Evolutionary conservation across 2,113 vertebrate species (phyloP).

Genomic region (Tachysurus vachellii): DNA sequence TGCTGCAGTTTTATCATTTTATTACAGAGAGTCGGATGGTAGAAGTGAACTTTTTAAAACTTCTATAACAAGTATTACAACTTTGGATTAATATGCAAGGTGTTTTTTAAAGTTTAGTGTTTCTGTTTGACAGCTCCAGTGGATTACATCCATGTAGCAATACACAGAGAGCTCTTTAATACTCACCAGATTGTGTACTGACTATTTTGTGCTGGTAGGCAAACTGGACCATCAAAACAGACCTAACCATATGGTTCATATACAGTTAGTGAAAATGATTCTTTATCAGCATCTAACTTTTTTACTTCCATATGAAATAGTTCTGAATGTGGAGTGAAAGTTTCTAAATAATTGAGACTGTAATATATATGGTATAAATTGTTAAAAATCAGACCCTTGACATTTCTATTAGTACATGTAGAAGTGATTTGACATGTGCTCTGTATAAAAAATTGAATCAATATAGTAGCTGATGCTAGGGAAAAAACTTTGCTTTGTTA

Average conservation of each 20-base stretch:
- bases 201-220: background rate
- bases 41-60: background rate
- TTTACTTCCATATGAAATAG: background rate
- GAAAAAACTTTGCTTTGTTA: constrained; percentile 63
- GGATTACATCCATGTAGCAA: background rate
- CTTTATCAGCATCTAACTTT: background rate
- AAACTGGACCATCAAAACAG: background rate
- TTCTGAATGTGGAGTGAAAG: background rate
- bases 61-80: background rate
- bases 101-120: background rate
- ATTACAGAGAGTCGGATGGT: background rate
- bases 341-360: background rate
- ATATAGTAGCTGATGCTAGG: constrained; percentile 29
- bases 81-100: background rate
- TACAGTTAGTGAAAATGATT: background rate
- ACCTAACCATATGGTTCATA: background rate
- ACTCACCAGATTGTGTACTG: background rate
- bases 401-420: constrained; percentile 22
- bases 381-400: constrained; percentile 34
- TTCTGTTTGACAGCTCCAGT: background rate
- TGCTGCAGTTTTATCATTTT: background rate
- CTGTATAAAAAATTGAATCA: constrained; percentile 45
- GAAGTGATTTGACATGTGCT: constrained; percentile 37
- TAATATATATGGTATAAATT: constrained; percentile 22
- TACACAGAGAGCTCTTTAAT: background rate